Conservation (phyloP, 1,140 invertebrate genomes). For the Drosophila funebris region DNA sequence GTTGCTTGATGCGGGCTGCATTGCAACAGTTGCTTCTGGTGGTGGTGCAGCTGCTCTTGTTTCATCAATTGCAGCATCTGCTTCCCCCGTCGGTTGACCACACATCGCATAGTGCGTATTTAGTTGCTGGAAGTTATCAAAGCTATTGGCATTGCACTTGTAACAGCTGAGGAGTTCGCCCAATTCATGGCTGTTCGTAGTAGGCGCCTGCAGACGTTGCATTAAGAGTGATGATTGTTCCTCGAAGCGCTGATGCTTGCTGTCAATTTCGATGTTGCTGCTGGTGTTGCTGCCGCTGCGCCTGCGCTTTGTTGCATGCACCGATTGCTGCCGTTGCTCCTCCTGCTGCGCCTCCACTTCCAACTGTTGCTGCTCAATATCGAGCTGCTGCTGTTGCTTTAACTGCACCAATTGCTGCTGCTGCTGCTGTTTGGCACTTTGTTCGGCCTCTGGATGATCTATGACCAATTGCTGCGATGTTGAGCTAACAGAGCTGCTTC, state of each 20-base stretch:
- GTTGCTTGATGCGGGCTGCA: not conserved
- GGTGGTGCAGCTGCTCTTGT: not conserved
- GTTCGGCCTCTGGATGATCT: conserved; percentile 69
- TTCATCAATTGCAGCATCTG: too few relatives aligned
- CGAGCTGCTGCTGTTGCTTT: conserved; percentile 2
- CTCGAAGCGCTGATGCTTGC: conserved; percentile 10
- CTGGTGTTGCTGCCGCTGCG: conserved; percentile 29
- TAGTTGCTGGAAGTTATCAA: conserved; percentile 79
- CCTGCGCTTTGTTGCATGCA: conserved; percentile 44
- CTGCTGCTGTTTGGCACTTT: conserved; percentile 28
- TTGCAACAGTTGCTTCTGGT: not conserved
- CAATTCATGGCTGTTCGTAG: conserved; percentile 4
- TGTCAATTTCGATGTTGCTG: not conserved
- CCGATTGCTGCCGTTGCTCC: conserved; percentile 44
- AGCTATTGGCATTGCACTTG: conserved; percentile 82
- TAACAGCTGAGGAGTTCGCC: conserved; percentile 38
- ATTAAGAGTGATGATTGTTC: conserved; percentile 51
- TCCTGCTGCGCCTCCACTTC: conserved; percentile 16
- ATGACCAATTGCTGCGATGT: conserved; percentile 71
- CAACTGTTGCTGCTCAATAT: conserved; percentile 14
- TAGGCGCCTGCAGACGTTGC: conserved; percentile 65
- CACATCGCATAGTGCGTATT: conserved; percentile 49
- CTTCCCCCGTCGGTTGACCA: not conserved
- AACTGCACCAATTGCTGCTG: not conserved
- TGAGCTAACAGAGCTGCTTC: conserved; percentile 60